Percentiles rank a stretch among this genome's conserved stretches.
These are phyloP conservation scores for Parambassis ranga DNA, from an alignment of 2,797 vertebrate genomes.

Conservation along the genomic window DNA sequence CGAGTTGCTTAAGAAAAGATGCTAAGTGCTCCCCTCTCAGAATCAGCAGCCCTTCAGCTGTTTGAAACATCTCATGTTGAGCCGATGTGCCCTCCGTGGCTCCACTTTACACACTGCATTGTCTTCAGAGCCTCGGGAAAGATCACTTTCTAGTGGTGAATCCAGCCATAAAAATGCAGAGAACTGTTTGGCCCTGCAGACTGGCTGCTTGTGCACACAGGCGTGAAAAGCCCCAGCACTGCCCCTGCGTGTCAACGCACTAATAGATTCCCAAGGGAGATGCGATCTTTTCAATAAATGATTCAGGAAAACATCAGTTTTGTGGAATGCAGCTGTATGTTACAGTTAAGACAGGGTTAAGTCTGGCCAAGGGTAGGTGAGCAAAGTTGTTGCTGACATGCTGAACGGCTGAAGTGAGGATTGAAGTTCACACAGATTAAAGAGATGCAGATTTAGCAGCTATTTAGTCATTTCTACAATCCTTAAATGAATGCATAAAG, in stretches of 20 bases:
- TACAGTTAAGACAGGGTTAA: conserved; percentile 7
- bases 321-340: not conserved
- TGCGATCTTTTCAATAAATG: conserved; percentile 60
- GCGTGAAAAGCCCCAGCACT: conserved; percentile 64
- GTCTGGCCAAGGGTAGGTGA: conserved; percentile 10
- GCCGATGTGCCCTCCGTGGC: conserved; percentile 19
- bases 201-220: conserved; percentile 59
- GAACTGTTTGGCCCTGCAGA: conserved; percentile 71
- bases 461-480: too few species aligned
- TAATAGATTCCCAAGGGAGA: conserved; percentile 70
- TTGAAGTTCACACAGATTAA: not conserved
- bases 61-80: conserved; percentile 40
- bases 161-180: conserved; percentile 76
- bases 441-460: too few species aligned
- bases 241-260: conserved; percentile 53
- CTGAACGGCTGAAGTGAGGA: not conserved
- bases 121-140: conserved; percentile 61
- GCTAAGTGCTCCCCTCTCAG: conserved; percentile 19
- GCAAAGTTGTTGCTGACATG: too few species aligned
- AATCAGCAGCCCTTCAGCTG: conserved; percentile 28
- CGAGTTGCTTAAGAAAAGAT: conserved; percentile 15
- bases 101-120: conserved; percentile 51
- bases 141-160: conserved; percentile 73
- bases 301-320: conserved; percentile 52
- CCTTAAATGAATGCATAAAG: too few species aligned